Evolutionary conservation across 2,797 vertebrate species (phyloP), one percentile per base, ranked within the genome.

Genomic region (Scyliorhinus canicula): DNA sequence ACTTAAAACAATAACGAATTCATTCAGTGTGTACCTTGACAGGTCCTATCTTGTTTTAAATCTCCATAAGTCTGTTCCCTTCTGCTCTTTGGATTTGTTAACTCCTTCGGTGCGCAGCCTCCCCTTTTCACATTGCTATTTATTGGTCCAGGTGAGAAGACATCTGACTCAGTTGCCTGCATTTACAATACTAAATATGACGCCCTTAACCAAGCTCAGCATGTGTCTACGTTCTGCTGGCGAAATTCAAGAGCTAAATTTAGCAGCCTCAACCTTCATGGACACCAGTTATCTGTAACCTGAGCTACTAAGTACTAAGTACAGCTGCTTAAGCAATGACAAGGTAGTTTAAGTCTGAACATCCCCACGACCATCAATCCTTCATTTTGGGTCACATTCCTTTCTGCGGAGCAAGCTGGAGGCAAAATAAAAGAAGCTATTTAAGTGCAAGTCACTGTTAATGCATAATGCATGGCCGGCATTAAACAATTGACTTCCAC

Each of bases 1-100:
- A 50, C 93, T 94, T 94, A 52, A 71, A 94, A 94, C 93, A 94
- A 71, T 71, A 94, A 94, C 71, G 93, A 94, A 74, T 94, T 94
- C 93, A 69, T 52, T 28, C 67, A 94, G 65, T 71, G 71, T 50
- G 50, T 94, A 71, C 93, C 28, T 74, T 74, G 65, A 52, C 93
- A 71, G 31, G 67, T 74, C 26, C 16, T 71, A 31, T 71, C 93
- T 71, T 94, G 93, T 50, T 40, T 21, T 74, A 67, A 71, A 71
- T 71, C 31, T 71, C 44, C 65, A 94, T 52, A 50, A 71, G 44
- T n/a, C 47, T 94, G 93, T 74, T 31, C 67, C 44, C 35, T n/a
- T 90, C 28, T 6, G 67, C 67, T 94, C 35, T 44, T 47, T 50
- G 93, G 50, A 31, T 52, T 69, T 71, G 47, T 94, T 94, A 94